A percentile compares a stretch with the other conserved stretches of the same genome.
phyloP scores from a whole-genome alignment of 2,888 invertebrate species.

The Leptinotarsa peninsularis region DNA sequence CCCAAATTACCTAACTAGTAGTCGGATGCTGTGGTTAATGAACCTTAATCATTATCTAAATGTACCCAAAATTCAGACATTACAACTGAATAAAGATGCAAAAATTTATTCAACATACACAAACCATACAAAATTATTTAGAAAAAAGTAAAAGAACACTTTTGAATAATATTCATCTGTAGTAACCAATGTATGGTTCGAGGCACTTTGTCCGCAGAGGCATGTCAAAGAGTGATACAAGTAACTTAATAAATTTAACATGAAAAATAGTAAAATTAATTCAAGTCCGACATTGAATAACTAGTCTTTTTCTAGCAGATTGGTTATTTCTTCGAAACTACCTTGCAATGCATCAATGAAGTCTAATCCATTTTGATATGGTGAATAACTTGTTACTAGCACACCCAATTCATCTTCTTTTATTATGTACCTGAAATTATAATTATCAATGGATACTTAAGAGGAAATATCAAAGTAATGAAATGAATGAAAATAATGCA shows the following conservation, averaged over 20 bases:
- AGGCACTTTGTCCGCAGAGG: not conserved
- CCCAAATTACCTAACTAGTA: too few relatives aligned
- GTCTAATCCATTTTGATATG: conserved; percentile 76
- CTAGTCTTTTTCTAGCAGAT: conserved; percentile 42
- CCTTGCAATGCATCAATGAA: conserved; percentile 78
- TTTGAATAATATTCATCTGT: not conserved
- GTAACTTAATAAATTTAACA: not conserved
- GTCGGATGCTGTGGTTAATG: too few relatives aligned
- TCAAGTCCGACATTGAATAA: not conserved
- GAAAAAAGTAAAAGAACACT: not conserved
- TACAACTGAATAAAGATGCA: too few relatives aligned
- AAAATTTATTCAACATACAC: not conserved
- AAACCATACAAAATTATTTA: not conserved
- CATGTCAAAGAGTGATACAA: not conserved
- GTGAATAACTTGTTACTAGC: conserved; percentile 83
- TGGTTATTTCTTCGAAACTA: conserved; percentile 78
- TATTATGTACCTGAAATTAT: conserved; percentile 83
- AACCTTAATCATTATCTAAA: too few relatives aligned
- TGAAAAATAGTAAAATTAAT: not conserved
- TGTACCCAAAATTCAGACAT: too few relatives aligned
- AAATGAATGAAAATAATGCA: not conserved
- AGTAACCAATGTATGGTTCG: not conserved
- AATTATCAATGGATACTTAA: conserved; percentile 52
- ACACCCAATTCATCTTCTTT: conserved; percentile 85
- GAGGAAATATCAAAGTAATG: not conserved